phyloP scores from a whole-genome alignment of 2,888 invertebrate species.

The Orthonychiurus folsomi region DNA sequence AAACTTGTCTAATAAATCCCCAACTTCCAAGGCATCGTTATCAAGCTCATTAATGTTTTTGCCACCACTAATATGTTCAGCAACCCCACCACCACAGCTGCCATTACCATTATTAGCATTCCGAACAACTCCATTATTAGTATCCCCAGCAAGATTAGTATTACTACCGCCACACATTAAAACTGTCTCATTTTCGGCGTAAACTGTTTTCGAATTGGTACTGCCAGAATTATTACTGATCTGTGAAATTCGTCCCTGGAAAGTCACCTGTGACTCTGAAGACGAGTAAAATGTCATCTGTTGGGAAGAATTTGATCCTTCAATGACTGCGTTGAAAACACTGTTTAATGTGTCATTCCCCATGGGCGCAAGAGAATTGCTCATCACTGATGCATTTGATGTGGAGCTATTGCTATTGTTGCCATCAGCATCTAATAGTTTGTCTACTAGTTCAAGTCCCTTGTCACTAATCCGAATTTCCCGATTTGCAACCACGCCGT shows the following conservation, averaged over 20 bases:
- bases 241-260: conserved; percentile 17
- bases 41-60: not conserved
- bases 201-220: not conserved
- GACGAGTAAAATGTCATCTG: conserved; percentile 28
- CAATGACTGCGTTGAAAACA: not conserved
- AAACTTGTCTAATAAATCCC: conserved; percentile 39
- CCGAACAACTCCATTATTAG: conserved; percentile 10
- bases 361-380: not conserved
- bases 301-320: conserved; percentile 13
- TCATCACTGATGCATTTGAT: not conserved
- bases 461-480: conserved; percentile 54
- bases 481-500: conserved; percentile 51
- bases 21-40: conserved; percentile 9
- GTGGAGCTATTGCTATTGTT: conserved; percentile 23
- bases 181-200: conserved; percentile 5
- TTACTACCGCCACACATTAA: conserved; percentile 18
- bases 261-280: conserved; percentile 20
- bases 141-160: conserved; percentile 18
- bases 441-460: conserved; percentile 54
- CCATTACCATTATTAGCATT: conserved; percentile 19
- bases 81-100: conserved; percentile 13
- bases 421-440: conserved; percentile 11
- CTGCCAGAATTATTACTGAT: conserved; percentile 9
- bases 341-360: not conserved
- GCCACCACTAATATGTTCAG: conserved; percentile 7